A percentile compares a stretch with the other conserved stretches of the same genome.
Conservation (phyloP, 2,888 invertebrate species). For the Bibio marci region DNA sequence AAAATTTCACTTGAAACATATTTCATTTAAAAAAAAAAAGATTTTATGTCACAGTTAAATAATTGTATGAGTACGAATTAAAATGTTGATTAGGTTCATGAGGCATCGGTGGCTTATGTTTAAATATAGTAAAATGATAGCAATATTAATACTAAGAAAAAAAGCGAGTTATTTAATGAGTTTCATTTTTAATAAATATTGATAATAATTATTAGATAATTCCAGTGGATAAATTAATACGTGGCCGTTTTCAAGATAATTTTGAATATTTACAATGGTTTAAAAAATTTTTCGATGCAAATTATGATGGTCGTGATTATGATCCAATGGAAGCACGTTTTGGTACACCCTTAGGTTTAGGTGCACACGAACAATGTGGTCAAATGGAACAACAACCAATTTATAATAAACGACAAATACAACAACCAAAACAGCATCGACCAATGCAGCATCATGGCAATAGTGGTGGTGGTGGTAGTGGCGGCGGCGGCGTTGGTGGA, state of each 20-base stretch:
- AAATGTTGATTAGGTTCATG: no score
- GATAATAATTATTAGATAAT: constrained; percentile 96
- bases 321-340: constrained; percentile 80
- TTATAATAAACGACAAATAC: constrained; percentile 22
- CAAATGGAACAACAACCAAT: constrained; percentile 3
- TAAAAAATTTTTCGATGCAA: constrained; percentile 99
- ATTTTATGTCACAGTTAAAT: no score
- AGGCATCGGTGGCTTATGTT: no score
- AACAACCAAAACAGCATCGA: constrained; percentile 19
- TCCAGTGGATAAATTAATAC: constrained; percentile 97
- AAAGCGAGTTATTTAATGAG: no score
- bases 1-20: no score
- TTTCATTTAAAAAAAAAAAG: no score
- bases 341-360: constrained; percentile 62
- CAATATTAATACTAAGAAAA: no score
- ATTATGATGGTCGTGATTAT: constrained; percentile 96
- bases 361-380: constrained; percentile 18
- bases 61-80: no score
- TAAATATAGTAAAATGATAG: no score
- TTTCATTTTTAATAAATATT: no score
- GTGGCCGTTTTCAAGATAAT: constrained; percentile 99
- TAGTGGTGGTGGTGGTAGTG: no score
- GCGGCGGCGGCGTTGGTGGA: no score
- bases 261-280: constrained; percentile 99
- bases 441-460: constrained; percentile 2